Base-by-base conservation (phyloP, 2,113 vertebrate genomes). In the Paratilapia polleni region DNA sequence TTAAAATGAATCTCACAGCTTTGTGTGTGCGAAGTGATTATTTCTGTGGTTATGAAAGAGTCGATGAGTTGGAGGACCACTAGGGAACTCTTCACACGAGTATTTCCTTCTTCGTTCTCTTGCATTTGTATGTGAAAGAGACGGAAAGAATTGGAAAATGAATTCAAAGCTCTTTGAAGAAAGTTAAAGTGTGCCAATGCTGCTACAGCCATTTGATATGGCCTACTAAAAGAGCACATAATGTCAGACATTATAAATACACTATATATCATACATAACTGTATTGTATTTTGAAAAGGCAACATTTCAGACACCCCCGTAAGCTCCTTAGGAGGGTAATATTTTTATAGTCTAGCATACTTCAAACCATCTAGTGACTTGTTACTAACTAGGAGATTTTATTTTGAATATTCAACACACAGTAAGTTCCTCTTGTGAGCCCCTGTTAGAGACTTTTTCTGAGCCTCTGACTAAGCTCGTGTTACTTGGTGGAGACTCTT, bases 1-100 rank as follows among this genome's bases (percentile, higher is more conserved):
- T 91, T 94, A 93, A 94, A 94, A 90, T 31, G 19, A 91, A 91
- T 91, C 84, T 85, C 82, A 79, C 82, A 81, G 78, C 82, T 83
- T 76, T 73, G 89, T 77, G 90, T 83, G 88, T 76, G 31, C 75
- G 90, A 91, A 90, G 86, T 88, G 82, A 93, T 93, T 93, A 91
- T 88, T 91, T 88, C 77, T 87, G 14, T 4, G 77, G 60, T 74
- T 91, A 82, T 38, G 76, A 78, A 52, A 24, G 82, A 88, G 87
- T 82, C 68, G 74, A 78, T 90, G 91, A 86, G 88, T 90, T 41
- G 41, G 26, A 28, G 59, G 6, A 2, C 73, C 83, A 13, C 47
- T 6, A 8, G 83, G 82, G 77, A 90, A 58, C 31, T 47, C 63
- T 83, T 88, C 57, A 85, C n/a, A 81, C 86, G 10, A 86, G 81